A percentile compares a stretch with the other conserved stretches of the same genome.
Conservation (phyloP, 2,797 vertebrate genomes). For the Oryzias dopingdopingensis region DNA sequence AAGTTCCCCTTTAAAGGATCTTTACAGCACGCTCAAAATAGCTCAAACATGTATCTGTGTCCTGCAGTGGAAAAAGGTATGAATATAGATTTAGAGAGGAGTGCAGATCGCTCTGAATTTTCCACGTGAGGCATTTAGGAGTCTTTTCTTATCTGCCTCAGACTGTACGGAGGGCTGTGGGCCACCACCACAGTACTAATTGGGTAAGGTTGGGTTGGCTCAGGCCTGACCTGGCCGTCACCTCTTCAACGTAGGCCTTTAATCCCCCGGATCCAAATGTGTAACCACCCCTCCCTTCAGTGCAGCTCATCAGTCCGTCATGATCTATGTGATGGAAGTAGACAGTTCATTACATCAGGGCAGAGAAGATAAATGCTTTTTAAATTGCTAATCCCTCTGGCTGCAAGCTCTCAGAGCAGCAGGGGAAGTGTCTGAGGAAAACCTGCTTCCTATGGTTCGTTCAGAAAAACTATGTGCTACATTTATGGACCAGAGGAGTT, state of each 20-base stretch:
- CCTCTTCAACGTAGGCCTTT: constrained; percentile 52
- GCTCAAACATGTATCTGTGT: not conserved
- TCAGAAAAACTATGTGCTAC: constrained; percentile 32
- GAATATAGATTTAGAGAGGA: constrained; percentile 47
- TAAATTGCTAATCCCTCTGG: constrained; percentile 39
- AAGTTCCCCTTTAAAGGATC: constrained; percentile 12
- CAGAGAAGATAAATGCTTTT: constrained; percentile 67
- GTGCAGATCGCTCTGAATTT: constrained; percentile 40
- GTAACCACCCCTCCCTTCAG: constrained; percentile 35
- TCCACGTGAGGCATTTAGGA: constrained; percentile 40
- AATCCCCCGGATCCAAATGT: constrained; percentile 63
- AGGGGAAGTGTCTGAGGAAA: constrained; percentile 12
- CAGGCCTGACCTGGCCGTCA: constrained; percentile 64
- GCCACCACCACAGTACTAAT: constrained; percentile 50
- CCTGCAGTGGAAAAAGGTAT: constrained; percentile 47
- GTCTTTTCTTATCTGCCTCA: constrained; percentile 35
- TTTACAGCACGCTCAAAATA: not conserved
- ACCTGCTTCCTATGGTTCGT: constrained; percentile 20
- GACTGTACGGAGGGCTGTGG: constrained; percentile 28
- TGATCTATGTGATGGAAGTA: constrained; percentile 65
- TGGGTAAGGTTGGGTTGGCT: constrained; percentile 64
- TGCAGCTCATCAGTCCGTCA: constrained; percentile 67
- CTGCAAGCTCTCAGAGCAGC: constrained; percentile 32
- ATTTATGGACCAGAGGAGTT: constrained; percentile 47
- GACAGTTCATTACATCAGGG: constrained; percentile 70